A percentile compares a stretch with the other conserved stretches of the same genome.
These are phyloP conservation scores for Pseudoips prasinana DNA, from an alignment of 2,888 invertebrate genomes.

Conservation along the genomic window DNA sequence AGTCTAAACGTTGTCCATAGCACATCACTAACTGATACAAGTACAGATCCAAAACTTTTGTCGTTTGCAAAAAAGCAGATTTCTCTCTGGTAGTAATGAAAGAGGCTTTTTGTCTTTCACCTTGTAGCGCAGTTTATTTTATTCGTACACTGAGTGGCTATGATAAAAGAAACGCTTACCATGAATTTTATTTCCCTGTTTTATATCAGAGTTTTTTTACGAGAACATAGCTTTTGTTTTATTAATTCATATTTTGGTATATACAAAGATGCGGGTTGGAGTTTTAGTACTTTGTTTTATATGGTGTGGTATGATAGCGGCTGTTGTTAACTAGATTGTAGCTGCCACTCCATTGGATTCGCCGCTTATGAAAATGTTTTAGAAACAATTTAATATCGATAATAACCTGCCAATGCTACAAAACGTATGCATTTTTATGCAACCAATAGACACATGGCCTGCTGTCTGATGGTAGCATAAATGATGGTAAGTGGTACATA, in stretches of 20 bases:
- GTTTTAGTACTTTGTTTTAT: conserved; percentile 7
- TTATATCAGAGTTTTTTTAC: conserved; percentile 31
- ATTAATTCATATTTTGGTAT: conserved; percentile 13
- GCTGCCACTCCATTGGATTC: no score
- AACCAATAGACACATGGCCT: no score
- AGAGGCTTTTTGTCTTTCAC: conserved; percentile 50
- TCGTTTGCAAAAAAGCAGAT: conserved; percentile 66
- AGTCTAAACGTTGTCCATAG: no score
- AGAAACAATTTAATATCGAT: no score
- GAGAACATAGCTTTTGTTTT: conserved; percentile 17
- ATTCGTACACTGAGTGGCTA: conserved; percentile 34
- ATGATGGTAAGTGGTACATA: no score
- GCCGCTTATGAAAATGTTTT: no score
- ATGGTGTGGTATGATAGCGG: background rate
- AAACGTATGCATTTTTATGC: no score
- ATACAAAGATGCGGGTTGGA: conserved; percentile 7
- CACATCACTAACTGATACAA: background rate
- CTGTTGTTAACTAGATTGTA: no score
- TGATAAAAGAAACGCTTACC: conserved; percentile 41
- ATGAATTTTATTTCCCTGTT: conserved; percentile 42
- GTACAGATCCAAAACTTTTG: conserved; percentile 63
- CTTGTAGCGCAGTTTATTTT: conserved; percentile 39
- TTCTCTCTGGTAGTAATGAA: conserved; percentile 58
- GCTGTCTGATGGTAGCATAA: no score
- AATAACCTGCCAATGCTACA: no score